Conservation (phyloP, 1,140 invertebrate species). For the Drosophila sulfurigaster region DNA sequence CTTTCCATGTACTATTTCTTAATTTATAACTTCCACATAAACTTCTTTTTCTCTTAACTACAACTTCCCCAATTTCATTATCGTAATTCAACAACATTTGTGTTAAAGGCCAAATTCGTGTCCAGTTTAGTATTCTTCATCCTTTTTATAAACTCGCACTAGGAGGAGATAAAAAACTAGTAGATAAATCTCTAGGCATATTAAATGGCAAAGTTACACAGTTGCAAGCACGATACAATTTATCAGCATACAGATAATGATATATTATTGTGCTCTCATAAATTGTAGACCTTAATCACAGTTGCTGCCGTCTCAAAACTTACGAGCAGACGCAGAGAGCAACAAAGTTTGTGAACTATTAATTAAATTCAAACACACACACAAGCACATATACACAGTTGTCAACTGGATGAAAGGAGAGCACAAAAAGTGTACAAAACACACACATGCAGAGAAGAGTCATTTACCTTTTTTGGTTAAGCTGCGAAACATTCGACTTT, state of each 20-base stretch:
- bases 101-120: too few relatives aligned
- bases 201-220: too few relatives aligned
- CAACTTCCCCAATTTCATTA: too few relatives aligned
- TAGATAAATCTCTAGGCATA: too few relatives aligned
- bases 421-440: neutral
- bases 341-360: constrained; percentile 12
- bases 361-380: constrained; percentile 14
- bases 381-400: neutral
- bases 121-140: too few relatives aligned
- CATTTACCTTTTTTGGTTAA: constrained; percentile 5
- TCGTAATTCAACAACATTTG: too few relatives aligned
- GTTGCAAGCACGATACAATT: neutral
- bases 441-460: constrained; percentile 1
- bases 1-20: too few relatives aligned
- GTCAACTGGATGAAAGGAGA: constrained; percentile 1
- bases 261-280: neutral
- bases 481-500: constrained; percentile 18
- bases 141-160: too few relatives aligned
- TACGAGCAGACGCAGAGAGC: neutral
- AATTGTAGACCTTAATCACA: constrained; percentile 3
- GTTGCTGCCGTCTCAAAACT: neutral
- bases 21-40: too few relatives aligned
- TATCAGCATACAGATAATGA: neutral
- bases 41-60: too few relatives aligned
- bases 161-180: too few relatives aligned